Base-by-base conservation (phyloP, 2,888 invertebrate genomes). In the Drosophila affinis region DNA sequence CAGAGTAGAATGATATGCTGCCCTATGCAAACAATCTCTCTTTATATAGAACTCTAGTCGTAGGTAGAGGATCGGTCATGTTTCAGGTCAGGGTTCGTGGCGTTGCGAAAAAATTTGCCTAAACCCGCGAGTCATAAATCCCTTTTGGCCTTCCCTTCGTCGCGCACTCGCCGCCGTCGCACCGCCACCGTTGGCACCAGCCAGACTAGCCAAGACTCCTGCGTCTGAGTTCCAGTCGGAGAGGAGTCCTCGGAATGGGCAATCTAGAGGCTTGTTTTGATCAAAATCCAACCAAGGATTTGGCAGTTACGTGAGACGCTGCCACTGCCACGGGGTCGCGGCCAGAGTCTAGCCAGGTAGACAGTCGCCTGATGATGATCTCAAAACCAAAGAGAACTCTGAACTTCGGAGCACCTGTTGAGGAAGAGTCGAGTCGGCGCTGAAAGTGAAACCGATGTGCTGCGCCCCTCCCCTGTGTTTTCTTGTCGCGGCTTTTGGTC, bases 71-170 rank as follows among this genome's bases (percentile, higher is more conserved):
- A 6, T 17, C 10, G 14, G 4, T 21, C 21, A 6, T 47, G 6
- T 6, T 1, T 9, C 55, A 63, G 32, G 5, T 51, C 55, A 24
- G 48, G 18, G 27, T 14, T 18, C 14, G 56, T 55, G 29, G 59
- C 65, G 54, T 81, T 78, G 84, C 83, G 70, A 78, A 78, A 73
- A 76, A 87, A 82, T 89, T 87, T 89, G 86, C 79, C 83, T 87
- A 88, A 76, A 71, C 72, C 82, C 80, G 81, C 79, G 77, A 44
- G 79, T 68, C 75, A 88, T 83, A 89, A 88, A 88, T 87, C 81
- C 83, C 82, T 87, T 71, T 52, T 65, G 17, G 51, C 47, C 63
- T 45, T 61, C 49, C 46, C 46, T 17, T 9, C 44, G 48, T 52
- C 58, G 59, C 58, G 59, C 47, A 45, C 51, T 39, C 48, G 61